Evolutionary conservation across 2,888 invertebrate species (phyloP).

Genomic region (Thymelicus sylvestris): DNA sequence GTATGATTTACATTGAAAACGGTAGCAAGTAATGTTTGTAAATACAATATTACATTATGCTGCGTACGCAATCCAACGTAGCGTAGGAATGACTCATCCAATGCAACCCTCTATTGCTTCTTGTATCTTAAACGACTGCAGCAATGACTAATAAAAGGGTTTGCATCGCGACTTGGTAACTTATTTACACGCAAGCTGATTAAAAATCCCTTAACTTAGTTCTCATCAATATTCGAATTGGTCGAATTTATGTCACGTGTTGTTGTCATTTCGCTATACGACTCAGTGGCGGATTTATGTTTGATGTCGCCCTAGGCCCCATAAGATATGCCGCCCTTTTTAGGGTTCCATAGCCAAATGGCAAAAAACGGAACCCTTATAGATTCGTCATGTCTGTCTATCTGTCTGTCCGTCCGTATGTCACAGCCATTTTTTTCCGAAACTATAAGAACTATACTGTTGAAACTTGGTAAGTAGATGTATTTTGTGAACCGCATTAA

Average conservation of each 20-base stretch:
- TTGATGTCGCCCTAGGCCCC: too few species aligned
- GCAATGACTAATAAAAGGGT: not conserved
- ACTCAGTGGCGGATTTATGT: too few species aligned
- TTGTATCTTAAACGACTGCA: not conserved
- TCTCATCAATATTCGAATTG: too few species aligned
- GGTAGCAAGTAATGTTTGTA: not conserved
- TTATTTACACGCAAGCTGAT: not conserved
- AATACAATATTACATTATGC: not conserved
- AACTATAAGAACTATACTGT: too few species aligned
- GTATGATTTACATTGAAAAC: not conserved
- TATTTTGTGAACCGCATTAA: too few species aligned
- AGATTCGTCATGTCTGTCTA: too few species aligned
- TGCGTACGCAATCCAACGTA: not conserved
- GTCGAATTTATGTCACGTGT: not conserved
- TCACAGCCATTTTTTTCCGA: too few species aligned
- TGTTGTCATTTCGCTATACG: not conserved
- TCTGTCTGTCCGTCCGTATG: too few species aligned
- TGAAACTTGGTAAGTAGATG: too few species aligned
- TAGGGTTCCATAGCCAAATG: too few species aligned
- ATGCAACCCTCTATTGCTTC: not conserved
- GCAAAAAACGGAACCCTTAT: too few species aligned
- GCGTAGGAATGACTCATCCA: not conserved
- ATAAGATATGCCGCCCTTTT: too few species aligned
- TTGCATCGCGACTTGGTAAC: not conserved
- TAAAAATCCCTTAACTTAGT: not conserved